A percentile compares a stretch with the other conserved stretches of the same genome.
These are phyloP conservation scores for Oplegnathus fasciatus DNA, from an alignment of 2,113 vertebrate species.

Conservation along the genomic window DNA sequence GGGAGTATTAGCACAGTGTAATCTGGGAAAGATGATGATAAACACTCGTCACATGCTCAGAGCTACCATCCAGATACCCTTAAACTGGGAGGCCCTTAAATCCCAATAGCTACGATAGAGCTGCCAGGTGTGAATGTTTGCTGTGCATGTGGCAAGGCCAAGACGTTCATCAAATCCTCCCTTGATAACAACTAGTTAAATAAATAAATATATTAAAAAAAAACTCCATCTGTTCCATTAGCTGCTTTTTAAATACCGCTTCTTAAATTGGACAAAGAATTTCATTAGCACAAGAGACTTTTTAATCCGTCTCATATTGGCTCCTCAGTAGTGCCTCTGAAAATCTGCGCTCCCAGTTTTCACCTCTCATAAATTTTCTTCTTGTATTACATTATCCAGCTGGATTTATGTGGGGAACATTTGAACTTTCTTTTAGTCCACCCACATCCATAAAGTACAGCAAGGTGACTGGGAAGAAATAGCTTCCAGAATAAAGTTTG, in stretches of 20 bases:
- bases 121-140: conserved; percentile 63
- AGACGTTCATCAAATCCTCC: conserved; percentile 49
- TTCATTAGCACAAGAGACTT: conserved; percentile 36
- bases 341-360: conserved; percentile 46
- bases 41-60: conserved; percentile 45
- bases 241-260: conserved; percentile 47
- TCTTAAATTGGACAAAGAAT: conserved; percentile 52
- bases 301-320: conserved; percentile 45
- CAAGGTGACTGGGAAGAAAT: conserved; percentile 50
- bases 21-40: conserved; percentile 45
- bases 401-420: conserved; percentile 57
- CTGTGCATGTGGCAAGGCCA: conserved; percentile 48
- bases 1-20: conserved; percentile 33
- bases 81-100: conserved; percentile 33
- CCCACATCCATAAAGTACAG: conserved; percentile 42
- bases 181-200: conserved; percentile 42
- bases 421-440: conserved; percentile 48
- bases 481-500: conserved; percentile 38
- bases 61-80: conserved; percentile 40
- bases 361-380: conserved; percentile 40
- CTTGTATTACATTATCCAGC: conserved; percentile 51
- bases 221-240: conserved; percentile 58
- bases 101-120: conserved; percentile 23
- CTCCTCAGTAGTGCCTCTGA: conserved; percentile 18
- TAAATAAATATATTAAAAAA: conserved; percentile 37